Evolutionary conservation across 2,888 invertebrate species (phyloP), one percentile per base, ranked within the genome.

Genomic region (Malachius bipustulatus): DNA sequence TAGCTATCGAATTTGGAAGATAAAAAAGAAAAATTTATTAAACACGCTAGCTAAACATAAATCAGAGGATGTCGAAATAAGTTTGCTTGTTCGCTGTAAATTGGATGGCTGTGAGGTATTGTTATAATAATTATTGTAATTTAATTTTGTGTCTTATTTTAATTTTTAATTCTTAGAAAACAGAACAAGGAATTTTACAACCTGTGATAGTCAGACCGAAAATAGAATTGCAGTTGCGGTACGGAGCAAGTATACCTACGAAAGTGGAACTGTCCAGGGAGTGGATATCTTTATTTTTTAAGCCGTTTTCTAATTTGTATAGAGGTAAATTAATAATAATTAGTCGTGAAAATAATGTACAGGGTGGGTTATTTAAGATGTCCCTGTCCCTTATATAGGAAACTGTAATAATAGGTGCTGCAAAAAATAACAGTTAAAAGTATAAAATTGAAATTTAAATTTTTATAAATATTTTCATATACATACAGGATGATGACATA

Each of bases 1-100:
- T 3, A 47, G 49, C 13, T 60, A 60, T 30, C 47, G 50, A 31
- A 34, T 59, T n/a, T 60, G 60, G 60, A 51, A 47, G 16, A 37
- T 59, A 2, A 50, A 48, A 36, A 47, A 48, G 34, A 47, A 42
- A n/a, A 43, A 43, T 13, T 46, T 45, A 28, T 44, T 46, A 28
- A 49, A 41, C 37, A 43, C 42, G 13, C 36, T 56, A 9, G 48
- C 57, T 48, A 57, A 57, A 45, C 47, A 46, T n/a, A 47, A 43
- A 38, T 30, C 32, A 4, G 47, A 46, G 34, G 43, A 40, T n/a
- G 47, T 46, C n/a, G 49, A 50, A 32, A 47, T 59, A 30, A 53
- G 54, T 31, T 43, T 60, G 11, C 44, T 60, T 29, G 44, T 59
- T 4, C 36, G 60, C 26, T 49, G 46, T 16, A 59, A 59, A 50